Base-by-base conservation (phyloP, 2,113 vertebrate species). In the Varanus komodoensis region DNA sequence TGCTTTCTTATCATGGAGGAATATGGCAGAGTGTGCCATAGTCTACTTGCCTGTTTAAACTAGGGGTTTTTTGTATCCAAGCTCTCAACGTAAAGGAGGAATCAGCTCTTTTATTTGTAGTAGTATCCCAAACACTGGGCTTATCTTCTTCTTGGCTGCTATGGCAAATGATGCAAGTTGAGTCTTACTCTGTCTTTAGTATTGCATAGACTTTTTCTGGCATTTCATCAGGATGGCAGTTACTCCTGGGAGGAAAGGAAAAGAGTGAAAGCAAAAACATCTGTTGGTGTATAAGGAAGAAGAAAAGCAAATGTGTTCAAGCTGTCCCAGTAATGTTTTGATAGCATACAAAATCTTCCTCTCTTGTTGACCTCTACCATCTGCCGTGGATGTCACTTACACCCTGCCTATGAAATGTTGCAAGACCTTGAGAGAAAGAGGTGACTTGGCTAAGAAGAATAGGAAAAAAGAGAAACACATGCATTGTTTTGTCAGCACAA, bases 241-340 rank as follows among this genome's bases (percentile, higher is more conserved):
- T 93, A 86, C 7, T 92, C 87, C 83, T 92, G 82, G 64, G 85
- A 87, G 74, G 86, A 64, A 87, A 94, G 84, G 79, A 90, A 69
- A 93, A 91, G 89, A 91, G 88, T 93, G 93, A 93, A 95, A 92
- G 82, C 92, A 93, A 95, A 94, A 96, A 92, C 84, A 93, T 93
- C 92, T 94, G 92, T 94, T 92, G 71, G 23, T 73, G 21, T 15
- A 0, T 64, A 90, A 91, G 89, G 29, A 89, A 93, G 93, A 87
- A 93, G 92, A 95, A 92, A 91, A 61, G 11, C 79, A 88, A 92
- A 92, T 92, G 89, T 93, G 92, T 80, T 94, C 90, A 91, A 91
- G 87, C 90, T 71, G 69, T 91, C 83, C 67, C n/a, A 84, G 48
- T 64, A 81, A 69, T 84, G 0, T 89, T 92, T 91, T 89, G 87